A percentile compares a stretch with the other conserved stretches of the same genome.
phyloP scores from a whole-genome alignment of 1,140 invertebrate genomes.

The Grapholita molesta region DNA sequence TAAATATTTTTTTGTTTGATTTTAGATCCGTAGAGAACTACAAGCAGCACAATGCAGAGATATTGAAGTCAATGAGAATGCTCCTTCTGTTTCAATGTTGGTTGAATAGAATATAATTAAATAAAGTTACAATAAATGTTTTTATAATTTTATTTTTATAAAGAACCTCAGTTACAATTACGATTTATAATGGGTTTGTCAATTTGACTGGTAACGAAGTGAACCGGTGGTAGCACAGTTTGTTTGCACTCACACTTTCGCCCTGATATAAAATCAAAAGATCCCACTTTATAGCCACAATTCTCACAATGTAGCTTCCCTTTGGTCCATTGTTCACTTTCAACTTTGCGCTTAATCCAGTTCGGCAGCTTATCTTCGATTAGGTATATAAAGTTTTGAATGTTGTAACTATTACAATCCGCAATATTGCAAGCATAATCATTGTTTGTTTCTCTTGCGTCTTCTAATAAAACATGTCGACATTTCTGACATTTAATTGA shows the following conservation, averaged over 20 bases:
- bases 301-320: conserved; percentile 81
- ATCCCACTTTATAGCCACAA: conserved; percentile 79
- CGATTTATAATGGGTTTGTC: conserved; percentile 58
- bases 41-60: conserved; percentile 91
- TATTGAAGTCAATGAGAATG: conserved; percentile 78
- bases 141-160: background rate
- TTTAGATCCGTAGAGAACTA: conserved; percentile 85
- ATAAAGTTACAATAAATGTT: conserved; percentile 8
- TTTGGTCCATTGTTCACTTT: conserved; percentile 78
- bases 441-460: conserved; percentile 32
- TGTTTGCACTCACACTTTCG: conserved; percentile 78
- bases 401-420: conserved; percentile 48
- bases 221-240: conserved; percentile 75
- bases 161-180: conserved; percentile 18
- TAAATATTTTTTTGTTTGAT: conserved; percentile 34
- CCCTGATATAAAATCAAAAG: conserved; percentile 82
- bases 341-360: conserved; percentile 67
- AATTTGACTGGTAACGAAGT: conserved; percentile 79
- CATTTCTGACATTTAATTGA: conserved; percentile 67
- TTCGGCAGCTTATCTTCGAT: conserved; percentile 65
- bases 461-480: conserved; percentile 45
- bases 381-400: conserved; percentile 61
- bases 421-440: conserved; percentile 24
- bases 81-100: conserved; percentile 36
- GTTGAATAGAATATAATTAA: conserved; percentile 41